phyloP scores from a whole-genome alignment of 2,888 invertebrate genomes.

The Dicyrtomina minuta region DNA sequence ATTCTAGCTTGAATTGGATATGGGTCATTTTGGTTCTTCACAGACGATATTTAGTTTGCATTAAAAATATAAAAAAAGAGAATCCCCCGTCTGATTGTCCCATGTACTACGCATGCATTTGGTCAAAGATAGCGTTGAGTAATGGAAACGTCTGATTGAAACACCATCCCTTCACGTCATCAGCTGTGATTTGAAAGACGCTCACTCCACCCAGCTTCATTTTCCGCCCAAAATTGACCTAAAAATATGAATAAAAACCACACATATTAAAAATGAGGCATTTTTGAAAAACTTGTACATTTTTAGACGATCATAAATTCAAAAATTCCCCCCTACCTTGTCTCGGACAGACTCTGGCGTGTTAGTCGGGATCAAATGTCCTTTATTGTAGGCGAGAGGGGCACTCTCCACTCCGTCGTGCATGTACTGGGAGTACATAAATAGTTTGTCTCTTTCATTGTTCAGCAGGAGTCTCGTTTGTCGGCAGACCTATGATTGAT shows the following conservation, averaged over 20 bases:
- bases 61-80: too few species aligned
- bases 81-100: too few species aligned
- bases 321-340: too few species aligned
- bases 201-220: constrained; percentile 13
- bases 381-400: neutral
- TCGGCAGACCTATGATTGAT: neutral
- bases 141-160: constrained; percentile 24
- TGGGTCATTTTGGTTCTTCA: too few species aligned
- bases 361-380: neutral
- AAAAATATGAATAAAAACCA: too few species aligned
- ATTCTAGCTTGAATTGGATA: too few species aligned
- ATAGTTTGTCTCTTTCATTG: neutral
- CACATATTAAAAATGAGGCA: too few species aligned
- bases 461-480: neutral
- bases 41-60: too few species aligned
- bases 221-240: constrained; percentile 14
- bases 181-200: constrained; percentile 6
- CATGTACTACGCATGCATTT: neutral
- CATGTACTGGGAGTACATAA: neutral
- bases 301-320: too few species aligned
- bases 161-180: constrained; percentile 22
- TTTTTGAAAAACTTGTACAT: too few species aligned
- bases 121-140: constrained; percentile 1
- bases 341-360: neutral
- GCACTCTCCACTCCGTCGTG: neutral